Evolutionary conservation across 1,140 invertebrate genomes (phyloP).

Genomic region (Amyelois transitella): DNA sequence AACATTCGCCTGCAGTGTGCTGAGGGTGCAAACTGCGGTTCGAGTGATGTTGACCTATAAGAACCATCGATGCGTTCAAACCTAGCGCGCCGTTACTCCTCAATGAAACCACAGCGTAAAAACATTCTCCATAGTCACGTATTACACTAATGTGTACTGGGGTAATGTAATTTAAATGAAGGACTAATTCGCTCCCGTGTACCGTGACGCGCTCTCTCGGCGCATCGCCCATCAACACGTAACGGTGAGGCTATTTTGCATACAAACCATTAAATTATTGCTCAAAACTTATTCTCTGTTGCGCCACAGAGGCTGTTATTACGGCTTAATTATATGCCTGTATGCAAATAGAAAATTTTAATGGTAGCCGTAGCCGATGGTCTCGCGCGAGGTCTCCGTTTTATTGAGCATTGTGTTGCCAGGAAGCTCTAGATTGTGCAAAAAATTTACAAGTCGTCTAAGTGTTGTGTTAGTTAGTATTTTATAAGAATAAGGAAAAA

Average conservation of each 20-base stretch:
- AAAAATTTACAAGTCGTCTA: slow-evolving; percentile 16
- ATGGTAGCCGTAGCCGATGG: slow-evolving; percentile 53
- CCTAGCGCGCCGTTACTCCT: slow-evolving; percentile 34
- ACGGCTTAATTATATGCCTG: slow-evolving; percentile 66
- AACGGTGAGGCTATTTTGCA: slow-evolving; percentile 70
- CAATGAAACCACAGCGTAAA: slow-evolving; percentile 38
- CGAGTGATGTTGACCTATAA: slow-evolving; percentile 29
- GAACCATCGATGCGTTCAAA: slow-evolving; percentile 42
- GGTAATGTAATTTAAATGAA: slow-evolving; percentile 70
- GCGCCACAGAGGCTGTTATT: slow-evolving; percentile 68
- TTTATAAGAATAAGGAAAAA: no score
- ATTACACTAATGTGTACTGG: slow-evolving; percentile 41
- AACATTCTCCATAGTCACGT: slow-evolving; percentile 39
- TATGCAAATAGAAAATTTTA: slow-evolving; percentile 69
- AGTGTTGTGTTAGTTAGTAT: no score
- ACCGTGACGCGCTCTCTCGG: slow-evolving; percentile 63
- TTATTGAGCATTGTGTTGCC: slow-evolving; percentile 36
- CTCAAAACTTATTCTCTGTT: slow-evolving; percentile 73
- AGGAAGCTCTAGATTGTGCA: slow-evolving; percentile 22
- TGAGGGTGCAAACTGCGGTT: slow-evolving; percentile 22
- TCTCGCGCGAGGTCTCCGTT: slow-evolving; percentile 31
- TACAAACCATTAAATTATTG: slow-evolving; percentile 74
- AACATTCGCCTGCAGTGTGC: slow-evolving; percentile 30
- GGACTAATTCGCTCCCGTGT: slow-evolving; percentile 62
- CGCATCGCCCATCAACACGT: slow-evolving; percentile 65